Conservation (phyloP, 1,140 invertebrate genomes). For the Penaeus japonicus region DNA sequence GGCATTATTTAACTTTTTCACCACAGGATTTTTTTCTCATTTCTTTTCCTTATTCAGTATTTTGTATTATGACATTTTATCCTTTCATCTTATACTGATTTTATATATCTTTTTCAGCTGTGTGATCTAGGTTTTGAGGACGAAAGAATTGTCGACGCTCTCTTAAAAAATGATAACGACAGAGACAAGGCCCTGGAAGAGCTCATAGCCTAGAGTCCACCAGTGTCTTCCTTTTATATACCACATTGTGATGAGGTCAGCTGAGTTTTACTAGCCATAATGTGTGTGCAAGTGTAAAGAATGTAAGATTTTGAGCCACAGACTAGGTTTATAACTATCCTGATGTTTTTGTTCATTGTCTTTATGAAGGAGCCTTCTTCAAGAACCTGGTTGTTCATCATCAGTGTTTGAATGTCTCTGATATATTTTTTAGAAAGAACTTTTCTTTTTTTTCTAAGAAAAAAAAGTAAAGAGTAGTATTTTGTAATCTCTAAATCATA, state of each 20-base stretch:
- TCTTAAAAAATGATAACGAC: slow-evolving; percentile 64
- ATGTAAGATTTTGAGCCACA: too few relatives aligned
- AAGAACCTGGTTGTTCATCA: too few relatives aligned
- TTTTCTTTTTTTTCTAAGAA: too few relatives aligned
- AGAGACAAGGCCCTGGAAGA: slow-evolving; percentile 65
- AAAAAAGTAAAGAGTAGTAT: too few relatives aligned
- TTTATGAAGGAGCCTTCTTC: too few relatives aligned
- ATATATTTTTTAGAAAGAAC: too few relatives aligned
- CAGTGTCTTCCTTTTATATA: background rate
- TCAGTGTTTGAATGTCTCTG: too few relatives aligned
- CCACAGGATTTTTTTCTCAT: background rate
- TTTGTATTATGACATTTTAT: background rate
- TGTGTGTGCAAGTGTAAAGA: too few relatives aligned
- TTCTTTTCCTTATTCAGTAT: background rate
- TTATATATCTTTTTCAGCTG: slow-evolving; percentile 60
- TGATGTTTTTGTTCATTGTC: too few relatives aligned
- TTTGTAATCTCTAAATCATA: too few relatives aligned
- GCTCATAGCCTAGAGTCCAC: slow-evolving; percentile 45
- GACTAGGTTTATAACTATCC: too few relatives aligned
- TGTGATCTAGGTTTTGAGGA: slow-evolving; percentile 64
- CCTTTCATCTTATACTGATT: background rate
- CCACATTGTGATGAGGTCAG: background rate
- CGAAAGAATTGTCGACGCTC: slow-evolving; percentile 63
- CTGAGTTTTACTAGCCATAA: too few relatives aligned
- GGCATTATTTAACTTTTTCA: background rate